Conservation (phyloP, 2,888 invertebrate species). For the Tipula unca region DNA sequence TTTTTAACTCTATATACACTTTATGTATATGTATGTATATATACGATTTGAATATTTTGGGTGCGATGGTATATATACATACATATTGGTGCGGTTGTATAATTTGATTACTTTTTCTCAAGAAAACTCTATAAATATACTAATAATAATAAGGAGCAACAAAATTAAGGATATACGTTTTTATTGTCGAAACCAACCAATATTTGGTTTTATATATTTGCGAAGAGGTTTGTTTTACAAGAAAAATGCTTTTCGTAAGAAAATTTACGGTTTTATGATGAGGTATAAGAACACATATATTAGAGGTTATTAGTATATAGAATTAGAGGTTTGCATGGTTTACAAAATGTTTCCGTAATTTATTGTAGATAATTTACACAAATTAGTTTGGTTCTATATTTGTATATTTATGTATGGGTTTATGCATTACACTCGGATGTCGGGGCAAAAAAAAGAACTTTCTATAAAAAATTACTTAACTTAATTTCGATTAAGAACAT, state of each 20-base stretch:
- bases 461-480: not conserved
- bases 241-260: not conserved
- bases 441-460: too few relatives aligned
- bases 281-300: not conserved
- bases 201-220: not conserved
- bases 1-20: not conserved
- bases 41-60: not conserved
- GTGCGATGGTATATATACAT: not conserved
- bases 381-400: not conserved
- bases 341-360: not conserved
- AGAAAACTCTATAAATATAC: not conserved
- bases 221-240: not conserved
- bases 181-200: not conserved
- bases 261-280: not conserved
- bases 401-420: not conserved
- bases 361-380: not conserved
- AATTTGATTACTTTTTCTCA: not conserved
- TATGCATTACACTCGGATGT: not conserved
- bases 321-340: not conserved
- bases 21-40: not conserved
- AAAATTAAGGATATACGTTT: not conserved
- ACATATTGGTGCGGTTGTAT: constrained; percentile 2
- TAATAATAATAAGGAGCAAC: not conserved
- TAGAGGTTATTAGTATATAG: not conserved
- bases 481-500: not conserved